Evolutionary conservation across 2,797 vertebrate genomes (phyloP).

Genomic region (Ficedula albicollis): DNA sequence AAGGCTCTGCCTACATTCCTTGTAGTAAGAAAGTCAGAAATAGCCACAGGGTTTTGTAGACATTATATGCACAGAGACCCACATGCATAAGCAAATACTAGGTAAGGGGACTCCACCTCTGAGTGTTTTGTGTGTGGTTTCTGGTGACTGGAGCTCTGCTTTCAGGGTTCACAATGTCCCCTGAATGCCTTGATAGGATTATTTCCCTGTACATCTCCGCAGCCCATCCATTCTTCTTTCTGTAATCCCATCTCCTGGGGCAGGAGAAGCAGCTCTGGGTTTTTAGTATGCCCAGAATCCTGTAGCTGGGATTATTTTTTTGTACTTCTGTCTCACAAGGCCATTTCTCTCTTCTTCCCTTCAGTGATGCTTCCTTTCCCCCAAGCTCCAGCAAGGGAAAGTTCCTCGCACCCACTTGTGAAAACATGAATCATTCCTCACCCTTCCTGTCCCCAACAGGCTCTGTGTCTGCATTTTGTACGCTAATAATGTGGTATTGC

Average conservation of each 20-base stretch:
- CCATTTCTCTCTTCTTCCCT: not conserved
- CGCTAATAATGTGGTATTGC: slow-evolving; percentile 61
- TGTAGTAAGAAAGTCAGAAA: slow-evolving; percentile 51
- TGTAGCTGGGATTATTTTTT: slow-evolving; percentile 38
- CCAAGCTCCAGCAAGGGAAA: slow-evolving; percentile 10
- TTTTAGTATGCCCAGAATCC: slow-evolving; percentile 36
- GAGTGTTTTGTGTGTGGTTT: slow-evolving; percentile 41
- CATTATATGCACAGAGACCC: not conserved
- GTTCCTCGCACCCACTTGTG: slow-evolving; percentile 41
- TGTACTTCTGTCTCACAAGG: not conserved
- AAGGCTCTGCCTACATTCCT: slow-evolving; percentile 33
- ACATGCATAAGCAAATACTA: slow-evolving; percentile 14
- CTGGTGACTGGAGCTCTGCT: slow-evolving; percentile 30
- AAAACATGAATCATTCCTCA: slow-evolving; percentile 63
- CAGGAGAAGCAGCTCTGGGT: slow-evolving; percentile 35
- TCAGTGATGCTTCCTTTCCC: slow-evolving; percentile 4
- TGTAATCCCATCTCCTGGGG: slow-evolving; percentile 61
- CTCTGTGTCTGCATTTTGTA: slow-evolving; percentile 55
- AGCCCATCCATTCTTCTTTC: slow-evolving; percentile 28
- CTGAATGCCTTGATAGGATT: slow-evolving; percentile 64
- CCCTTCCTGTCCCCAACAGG: slow-evolving; percentile 62
- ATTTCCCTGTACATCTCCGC: slow-evolving; percentile 7
- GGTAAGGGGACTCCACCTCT: slow-evolving; percentile 38
- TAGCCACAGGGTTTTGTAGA: slow-evolving; percentile 20
- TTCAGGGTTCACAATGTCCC: slow-evolving; percentile 49